phyloP scores from a whole-genome alignment of 1,140 invertebrate genomes.

The Eulimnadia texana region DNA sequence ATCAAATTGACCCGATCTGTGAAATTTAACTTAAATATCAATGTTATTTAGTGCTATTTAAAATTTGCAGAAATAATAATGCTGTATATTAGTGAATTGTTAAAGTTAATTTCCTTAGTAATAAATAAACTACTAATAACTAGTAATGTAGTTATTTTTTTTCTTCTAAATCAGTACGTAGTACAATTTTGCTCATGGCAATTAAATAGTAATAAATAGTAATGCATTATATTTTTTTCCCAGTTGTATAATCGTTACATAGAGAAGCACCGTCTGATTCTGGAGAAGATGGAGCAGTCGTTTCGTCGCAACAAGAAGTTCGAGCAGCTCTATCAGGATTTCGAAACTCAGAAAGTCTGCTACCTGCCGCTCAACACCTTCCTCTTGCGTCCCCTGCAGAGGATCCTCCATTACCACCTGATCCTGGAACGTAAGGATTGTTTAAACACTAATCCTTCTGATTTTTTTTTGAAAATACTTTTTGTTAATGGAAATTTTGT shows the following conservation, averaged over 20 bases:
- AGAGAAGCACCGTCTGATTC: conserved; percentile 53
- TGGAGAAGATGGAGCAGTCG: conserved; percentile 57
- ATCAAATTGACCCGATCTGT: conserved; percentile 38
- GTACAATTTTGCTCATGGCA: too few species aligned
- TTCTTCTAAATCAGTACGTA: too few species aligned
- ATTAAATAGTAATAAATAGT: too few species aligned
- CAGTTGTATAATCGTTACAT: conserved; percentile 66
- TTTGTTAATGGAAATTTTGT: too few species aligned
- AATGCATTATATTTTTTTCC: too few species aligned
- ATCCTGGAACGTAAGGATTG: conserved; percentile 65
- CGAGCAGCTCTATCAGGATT: conserved; percentile 63
- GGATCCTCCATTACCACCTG: conserved; percentile 69
- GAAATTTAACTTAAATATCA: conserved; percentile 25
- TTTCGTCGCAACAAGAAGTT: conserved; percentile 55
- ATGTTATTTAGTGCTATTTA: neutral
- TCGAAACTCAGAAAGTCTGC: conserved; percentile 71
- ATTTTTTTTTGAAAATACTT: neutral
- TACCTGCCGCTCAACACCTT: conserved; percentile 75
- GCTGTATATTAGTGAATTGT: too few species aligned
- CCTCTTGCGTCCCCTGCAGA: conserved; percentile 74
- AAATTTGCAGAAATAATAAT: too few species aligned
- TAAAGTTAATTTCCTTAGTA: too few species aligned
- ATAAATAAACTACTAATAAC: too few species aligned
- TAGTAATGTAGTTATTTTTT: too few species aligned
- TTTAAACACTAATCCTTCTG: too few species aligned